phyloP scores from a whole-genome alignment of 2,888 invertebrate species.

The Hartigia nigra region DNA sequence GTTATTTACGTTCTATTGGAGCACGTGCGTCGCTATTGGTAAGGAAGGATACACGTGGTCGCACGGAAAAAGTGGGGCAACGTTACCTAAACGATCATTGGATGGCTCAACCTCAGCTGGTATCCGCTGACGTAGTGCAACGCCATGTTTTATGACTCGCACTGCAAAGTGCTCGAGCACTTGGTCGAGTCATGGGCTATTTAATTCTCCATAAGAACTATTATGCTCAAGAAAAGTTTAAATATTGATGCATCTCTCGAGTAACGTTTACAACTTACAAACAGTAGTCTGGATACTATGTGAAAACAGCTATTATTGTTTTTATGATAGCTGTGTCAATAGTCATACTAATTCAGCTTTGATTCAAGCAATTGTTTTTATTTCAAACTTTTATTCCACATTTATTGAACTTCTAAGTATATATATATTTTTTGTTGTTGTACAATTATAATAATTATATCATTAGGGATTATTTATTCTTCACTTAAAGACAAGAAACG shows the following conservation, averaged over 20 bases:
- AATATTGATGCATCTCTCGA: neutral
- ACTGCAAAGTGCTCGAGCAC: neutral
- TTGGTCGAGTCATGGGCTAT: neutral
- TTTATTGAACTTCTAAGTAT: neutral
- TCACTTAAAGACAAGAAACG: neutral
- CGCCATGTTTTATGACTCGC: neutral
- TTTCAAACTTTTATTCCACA: neutral
- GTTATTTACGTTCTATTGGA: neutral
- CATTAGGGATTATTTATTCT: neutral
- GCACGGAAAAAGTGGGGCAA: neutral
- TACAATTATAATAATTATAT: neutral
- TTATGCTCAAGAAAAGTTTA: neutral
- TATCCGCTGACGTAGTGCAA: neutral
- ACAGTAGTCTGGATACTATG: neutral
- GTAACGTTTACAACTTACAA: neutral
- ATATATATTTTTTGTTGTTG: too few relatives aligned
- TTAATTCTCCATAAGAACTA: neutral
- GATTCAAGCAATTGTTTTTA: neutral
- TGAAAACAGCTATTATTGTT: neutral
- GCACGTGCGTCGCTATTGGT: neutral
- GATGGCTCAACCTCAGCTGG: neutral
- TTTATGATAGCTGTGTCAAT: neutral
- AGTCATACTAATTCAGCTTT: neutral
- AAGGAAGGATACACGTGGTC: neutral
- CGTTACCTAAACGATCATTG: neutral